Base-by-base conservation (phyloP, 2,888 invertebrate genomes). In the Horisme vitalbata region DNA sequence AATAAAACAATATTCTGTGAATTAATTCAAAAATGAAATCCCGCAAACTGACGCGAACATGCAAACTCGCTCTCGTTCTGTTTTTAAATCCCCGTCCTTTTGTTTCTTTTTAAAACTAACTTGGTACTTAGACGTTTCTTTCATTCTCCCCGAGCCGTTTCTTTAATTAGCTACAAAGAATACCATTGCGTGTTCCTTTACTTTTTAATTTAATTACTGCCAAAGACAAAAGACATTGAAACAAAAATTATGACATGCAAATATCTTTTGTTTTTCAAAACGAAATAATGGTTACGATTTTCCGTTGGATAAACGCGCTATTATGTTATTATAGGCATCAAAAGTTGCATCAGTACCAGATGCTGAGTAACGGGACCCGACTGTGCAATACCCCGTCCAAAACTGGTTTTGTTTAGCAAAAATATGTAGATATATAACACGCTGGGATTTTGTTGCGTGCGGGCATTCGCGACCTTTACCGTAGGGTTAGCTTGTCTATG, bases 81-180 rank as follows among this genome's bases (percentile, higher is more conserved):
- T 77, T 79, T 79, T 79, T 69, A 80, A 82, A 80, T 79, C 78
- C 77, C 80, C 71, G 68, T 67, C 63, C 63, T 73, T 73, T 80
- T 76, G 73, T 74, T 75, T 78, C 79, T 77, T 79, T 80, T 81
- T 73, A 64, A 68, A 71, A 76, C 74, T 68, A 88, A 88, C 88
- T 88, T 87, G 80, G 84, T 83, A 88, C 88, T 88, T 88, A 86
- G 66, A 66, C 73, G 71, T 71, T 80, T 79, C 81, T 82, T 82
- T 79, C 79, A 78, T 84, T 84, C 82, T 75, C 71, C 75, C 71
- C 68, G 69, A 71, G 72, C 70, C 68, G 79, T 82, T 85, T 82
- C 85, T 87, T 87, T 87, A 86, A 87, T 88, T 86, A 86, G 79
- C 78, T 74, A 77, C 82, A 83, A 83, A 83, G 83, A 84, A 85